A percentile compares a stretch with the other conserved stretches of the same genome.
These are phyloP conservation scores for Columba livia DNA, from an alignment of 2,113 vertebrate genomes.

Conservation along the genomic window DNA sequence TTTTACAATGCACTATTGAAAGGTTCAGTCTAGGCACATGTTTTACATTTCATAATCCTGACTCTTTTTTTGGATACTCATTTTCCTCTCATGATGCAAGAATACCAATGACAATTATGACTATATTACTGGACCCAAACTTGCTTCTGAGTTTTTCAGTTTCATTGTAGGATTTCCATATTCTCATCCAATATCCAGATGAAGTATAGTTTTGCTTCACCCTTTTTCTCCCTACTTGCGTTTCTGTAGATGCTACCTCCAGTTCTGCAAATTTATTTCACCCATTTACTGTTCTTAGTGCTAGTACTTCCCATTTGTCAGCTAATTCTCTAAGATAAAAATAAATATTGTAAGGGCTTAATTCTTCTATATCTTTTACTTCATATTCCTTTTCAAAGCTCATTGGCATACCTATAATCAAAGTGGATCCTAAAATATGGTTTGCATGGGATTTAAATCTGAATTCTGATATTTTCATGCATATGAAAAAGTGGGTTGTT, in stretches of 20 bases:
- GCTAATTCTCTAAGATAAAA: background rate
- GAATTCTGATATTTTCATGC: background rate
- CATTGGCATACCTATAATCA: background rate
- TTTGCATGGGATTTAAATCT: background rate
- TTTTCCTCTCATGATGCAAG: background rate
- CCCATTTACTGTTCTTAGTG: background rate
- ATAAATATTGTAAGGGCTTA: background rate
- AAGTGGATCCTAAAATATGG: background rate
- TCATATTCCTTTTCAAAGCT: background rate
- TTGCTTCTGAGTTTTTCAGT: background rate
- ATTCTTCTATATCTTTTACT: background rate
- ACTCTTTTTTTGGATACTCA: background rate
- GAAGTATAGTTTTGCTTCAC: background rate
- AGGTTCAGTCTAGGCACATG: background rate
- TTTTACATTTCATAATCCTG: background rate
- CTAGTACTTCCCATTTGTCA: background rate
- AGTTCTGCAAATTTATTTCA: background rate
- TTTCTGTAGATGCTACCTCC: background rate
- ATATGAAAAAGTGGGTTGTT: background rate
- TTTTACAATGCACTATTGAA: background rate
- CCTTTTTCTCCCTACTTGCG: rapidly evolving
- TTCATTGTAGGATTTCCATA: background rate
- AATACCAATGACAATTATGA: background rate
- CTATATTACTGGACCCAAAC: background rate
- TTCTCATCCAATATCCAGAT: background rate